Evolutionary conservation across 1,140 invertebrate genomes (phyloP).

Genomic region (Ips nitidus): DNA sequence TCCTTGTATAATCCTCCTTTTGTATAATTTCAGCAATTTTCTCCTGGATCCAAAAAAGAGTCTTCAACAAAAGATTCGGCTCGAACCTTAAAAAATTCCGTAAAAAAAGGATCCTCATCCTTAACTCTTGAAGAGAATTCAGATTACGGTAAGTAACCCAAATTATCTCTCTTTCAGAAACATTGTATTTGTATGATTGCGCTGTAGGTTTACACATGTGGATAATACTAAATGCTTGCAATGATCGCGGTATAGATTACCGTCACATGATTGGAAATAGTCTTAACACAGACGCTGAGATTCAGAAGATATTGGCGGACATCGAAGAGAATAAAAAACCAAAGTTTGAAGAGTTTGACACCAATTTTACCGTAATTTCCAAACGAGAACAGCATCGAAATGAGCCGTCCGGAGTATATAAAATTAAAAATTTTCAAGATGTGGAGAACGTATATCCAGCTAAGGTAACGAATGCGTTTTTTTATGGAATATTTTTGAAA

Average conservation of each 20-base stretch:
- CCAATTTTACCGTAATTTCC: slow-evolving; percentile 17
- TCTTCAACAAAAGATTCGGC: slow-evolving; percentile 16
- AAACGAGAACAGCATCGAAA: neutral
- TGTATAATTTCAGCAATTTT: too few relatives aligned
- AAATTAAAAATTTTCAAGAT: neutral
- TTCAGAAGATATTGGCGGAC: neutral
- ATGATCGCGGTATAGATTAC: slow-evolving; percentile 9
- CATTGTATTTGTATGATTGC: neutral
- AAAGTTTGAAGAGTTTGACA: slow-evolving; percentile 8
- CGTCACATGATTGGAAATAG: slow-evolving; percentile 4
- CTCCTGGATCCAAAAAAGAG: slow-evolving; percentile 9
- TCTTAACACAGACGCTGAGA: neutral
- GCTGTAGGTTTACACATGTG: slow-evolving; percentile 13
- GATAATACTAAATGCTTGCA: slow-evolving; percentile 9
- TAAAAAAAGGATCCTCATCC: slow-evolving; percentile 9
- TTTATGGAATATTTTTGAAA: too few relatives aligned
- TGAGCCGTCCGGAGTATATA: neutral
- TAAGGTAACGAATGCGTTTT: neutral
- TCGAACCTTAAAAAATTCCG: slow-evolving; percentile 15
- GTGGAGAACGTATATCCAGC: neutral
- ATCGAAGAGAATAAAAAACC: neutral
- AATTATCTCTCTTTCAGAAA: too few relatives aligned
- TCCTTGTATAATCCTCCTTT: too few relatives aligned
- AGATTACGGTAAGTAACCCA: too few relatives aligned
- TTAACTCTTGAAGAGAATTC: too few relatives aligned